These are phyloP conservation scores for Machaerirhynchus nigripectus DNA, from an alignment of 2,113 vertebrate species.

Conservation along the genomic window DNA sequence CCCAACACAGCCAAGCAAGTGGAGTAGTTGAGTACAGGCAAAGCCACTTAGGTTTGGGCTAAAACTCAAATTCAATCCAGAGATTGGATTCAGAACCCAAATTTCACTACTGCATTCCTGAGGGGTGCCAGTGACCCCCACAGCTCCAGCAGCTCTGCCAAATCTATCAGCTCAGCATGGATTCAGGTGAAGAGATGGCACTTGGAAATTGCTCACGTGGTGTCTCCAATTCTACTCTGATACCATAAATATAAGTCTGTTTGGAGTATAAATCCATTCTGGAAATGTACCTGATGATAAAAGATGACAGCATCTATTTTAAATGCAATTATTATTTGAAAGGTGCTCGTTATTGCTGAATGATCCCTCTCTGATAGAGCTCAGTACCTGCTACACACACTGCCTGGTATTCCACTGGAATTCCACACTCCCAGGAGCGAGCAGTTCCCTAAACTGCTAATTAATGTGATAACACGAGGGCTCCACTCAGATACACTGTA, in stretches of 20 bases:
- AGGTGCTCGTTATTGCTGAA: constrained; percentile 44
- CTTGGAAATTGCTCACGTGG: not conserved
- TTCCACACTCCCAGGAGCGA: not conserved
- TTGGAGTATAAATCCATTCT: not conserved
- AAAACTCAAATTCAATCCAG: not conserved
- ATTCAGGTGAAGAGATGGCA: not conserved
- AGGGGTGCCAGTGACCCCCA: not conserved
- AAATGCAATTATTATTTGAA: constrained; percentile 42
- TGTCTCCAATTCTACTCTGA: not conserved
- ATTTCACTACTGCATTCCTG: not conserved
- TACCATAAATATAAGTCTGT: not conserved
- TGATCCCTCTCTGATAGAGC: not conserved
- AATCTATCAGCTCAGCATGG: not conserved
- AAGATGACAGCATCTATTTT: constrained; percentile 35
- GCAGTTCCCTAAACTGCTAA: constrained; percentile 9
- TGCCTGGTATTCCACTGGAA: not conserved
- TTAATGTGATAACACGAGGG: constrained; percentile 1
- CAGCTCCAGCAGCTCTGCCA: not conserved
- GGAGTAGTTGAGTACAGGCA: not conserved
- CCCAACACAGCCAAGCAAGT: not conserved
- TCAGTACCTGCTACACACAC: not conserved
- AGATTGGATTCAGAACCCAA: not conserved
- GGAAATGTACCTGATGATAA: not conserved
- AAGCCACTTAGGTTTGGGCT: not conserved
- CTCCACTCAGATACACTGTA: constrained; percentile 5